Conservation (phyloP, 2,113 vertebrate genomes). For the Anolis sagrei region DNA sequence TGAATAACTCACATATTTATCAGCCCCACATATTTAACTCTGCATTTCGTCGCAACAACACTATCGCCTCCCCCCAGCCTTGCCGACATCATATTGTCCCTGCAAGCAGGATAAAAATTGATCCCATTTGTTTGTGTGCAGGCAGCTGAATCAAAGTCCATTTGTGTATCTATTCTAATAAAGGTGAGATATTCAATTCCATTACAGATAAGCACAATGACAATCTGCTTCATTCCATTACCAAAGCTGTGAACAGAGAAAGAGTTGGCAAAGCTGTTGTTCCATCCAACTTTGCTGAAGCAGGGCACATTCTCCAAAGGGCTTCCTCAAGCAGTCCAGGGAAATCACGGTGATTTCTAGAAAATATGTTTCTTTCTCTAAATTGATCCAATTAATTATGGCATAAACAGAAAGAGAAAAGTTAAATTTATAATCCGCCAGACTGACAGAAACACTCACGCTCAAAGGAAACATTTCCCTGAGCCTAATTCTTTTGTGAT, state of each 20-base stretch:
- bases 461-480: background rate
- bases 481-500: background rate
- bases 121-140: conserved; percentile 64
- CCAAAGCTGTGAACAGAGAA: background rate
- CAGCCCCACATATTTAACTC: conserved; percentile 48
- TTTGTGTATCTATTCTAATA: conserved; percentile 51
- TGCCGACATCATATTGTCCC: conserved; percentile 60
- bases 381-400: background rate
- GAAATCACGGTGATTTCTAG: conserved; percentile 19
- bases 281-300: conserved; percentile 14
- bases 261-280: background rate
- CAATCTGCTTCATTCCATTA: conserved; percentile 35
- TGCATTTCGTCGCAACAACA: conserved; percentile 56
- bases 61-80: conserved; percentile 43
- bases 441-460: background rate
- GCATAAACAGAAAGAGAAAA: conserved; percentile 18
- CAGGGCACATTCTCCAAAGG: conserved; percentile 11
- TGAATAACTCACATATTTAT: conserved; percentile 41
- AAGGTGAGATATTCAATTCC: conserved; percentile 48
- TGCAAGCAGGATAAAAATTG: conserved; percentile 57
- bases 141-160: conserved; percentile 51
- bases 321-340: conserved; percentile 18
- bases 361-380: conserved; percentile 5
- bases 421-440: background rate
- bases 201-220: conserved; percentile 38